Evolutionary conservation across 2,797 vertebrate species (phyloP).

Genomic region (Zalophus californianus): DNA sequence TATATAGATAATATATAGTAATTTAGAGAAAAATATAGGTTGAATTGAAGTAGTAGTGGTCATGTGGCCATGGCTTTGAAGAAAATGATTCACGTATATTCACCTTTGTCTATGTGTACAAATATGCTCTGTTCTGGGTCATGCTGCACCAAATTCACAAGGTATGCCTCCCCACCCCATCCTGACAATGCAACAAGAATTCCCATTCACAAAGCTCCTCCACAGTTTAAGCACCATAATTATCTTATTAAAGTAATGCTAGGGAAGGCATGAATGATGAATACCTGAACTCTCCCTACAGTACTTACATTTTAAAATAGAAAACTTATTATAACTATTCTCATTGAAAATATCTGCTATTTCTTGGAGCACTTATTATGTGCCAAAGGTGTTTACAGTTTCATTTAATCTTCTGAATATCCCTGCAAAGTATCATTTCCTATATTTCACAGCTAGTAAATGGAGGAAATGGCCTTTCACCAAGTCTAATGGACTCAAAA

Average conservation of each 20-base stretch:
- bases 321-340: conserved; percentile 29
- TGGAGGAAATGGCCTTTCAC: background rate
- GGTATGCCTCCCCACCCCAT: background rate
- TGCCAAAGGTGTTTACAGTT: conserved; percentile 7
- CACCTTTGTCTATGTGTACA: background rate
- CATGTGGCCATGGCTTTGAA: background rate
- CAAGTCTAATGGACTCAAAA: background rate
- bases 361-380: conserved; percentile 25
- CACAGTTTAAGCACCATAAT: background rate
- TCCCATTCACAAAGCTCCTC: conserved; percentile 23
- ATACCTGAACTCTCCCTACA: background rate
- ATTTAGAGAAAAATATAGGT: background rate
- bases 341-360: conserved; percentile 33
- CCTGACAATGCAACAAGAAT: background rate
- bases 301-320: conserved; percentile 46
- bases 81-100: background rate
- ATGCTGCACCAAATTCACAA: background rate
- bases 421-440: background rate
- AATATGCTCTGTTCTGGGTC: background rate
- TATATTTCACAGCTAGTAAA: background rate
- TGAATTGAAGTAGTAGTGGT: background rate
- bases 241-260: background rate
- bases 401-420: conserved; percentile 21
- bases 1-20: background rate
- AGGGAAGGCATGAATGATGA: conserved; percentile 42